These are phyloP conservation scores for Ommatoiulus sabulosus DNA, from an alignment of 2,888 invertebrate species.

Conservation along the genomic window DNA sequence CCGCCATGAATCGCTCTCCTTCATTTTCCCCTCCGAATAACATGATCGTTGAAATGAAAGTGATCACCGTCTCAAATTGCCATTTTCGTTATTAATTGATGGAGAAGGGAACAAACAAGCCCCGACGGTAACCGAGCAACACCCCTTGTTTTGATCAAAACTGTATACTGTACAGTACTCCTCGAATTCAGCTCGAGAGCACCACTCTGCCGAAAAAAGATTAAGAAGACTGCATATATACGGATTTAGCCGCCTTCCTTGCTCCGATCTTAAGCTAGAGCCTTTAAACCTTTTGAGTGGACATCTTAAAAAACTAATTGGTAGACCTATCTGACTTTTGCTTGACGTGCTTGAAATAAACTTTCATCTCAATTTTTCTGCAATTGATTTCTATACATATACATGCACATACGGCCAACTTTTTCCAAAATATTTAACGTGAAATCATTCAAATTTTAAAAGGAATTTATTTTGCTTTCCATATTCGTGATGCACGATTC, in stretches of 20 bases:
- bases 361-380: no score
- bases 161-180: constrained; percentile 35
- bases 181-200: no score
- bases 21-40: constrained; percentile 48
- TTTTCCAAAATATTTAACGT: no score
- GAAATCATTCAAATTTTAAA: no score
- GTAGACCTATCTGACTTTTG: no score
- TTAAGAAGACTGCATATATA: not conserved
- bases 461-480: no score
- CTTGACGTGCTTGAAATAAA: no score
- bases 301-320: no score
- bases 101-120: constrained; percentile 48
- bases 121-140: constrained; percentile 40
- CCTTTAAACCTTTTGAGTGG: not conserved
- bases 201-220: not conserved
- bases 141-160: constrained; percentile 45
- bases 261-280: not conserved
- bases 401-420: no score
- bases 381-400: no score
- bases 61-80: constrained; percentile 50
- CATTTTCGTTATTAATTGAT: constrained; percentile 53
- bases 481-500: no score
- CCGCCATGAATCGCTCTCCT: constrained; percentile 9
- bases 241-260: not conserved
- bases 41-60: constrained; percentile 48